Evolutionary conservation across 2,797 vertebrate genomes (phyloP), one percentile per base, ranked within the genome.

Genomic region (Graptemys geographica): DNA sequence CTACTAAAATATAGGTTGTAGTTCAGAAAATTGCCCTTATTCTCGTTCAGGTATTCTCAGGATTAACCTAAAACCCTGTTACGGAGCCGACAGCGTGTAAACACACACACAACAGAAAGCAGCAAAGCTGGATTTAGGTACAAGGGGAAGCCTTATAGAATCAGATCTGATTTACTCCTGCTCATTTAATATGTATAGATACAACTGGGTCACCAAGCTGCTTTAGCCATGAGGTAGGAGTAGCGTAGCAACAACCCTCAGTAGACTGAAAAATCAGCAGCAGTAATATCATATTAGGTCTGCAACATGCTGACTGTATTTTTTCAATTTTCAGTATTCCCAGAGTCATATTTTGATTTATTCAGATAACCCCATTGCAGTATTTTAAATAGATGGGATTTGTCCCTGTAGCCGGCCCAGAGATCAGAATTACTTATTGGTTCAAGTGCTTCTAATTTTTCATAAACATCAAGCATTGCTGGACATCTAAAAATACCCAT

Each of bases 191-290:
- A 95, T 76, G 0, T 92, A 87, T 87, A 88, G 96, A 96, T 97
- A 97, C 96, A 97, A 97, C 96, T 98, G 93, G 96, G 97, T 97
- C 97, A 96, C 89, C 84, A 92, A 92, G 86, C 95, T 96, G 87
- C 94, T 97, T 96, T 97, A 97, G 96, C 95, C 93, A 93, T 18
- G 31, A 96, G 95, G 96, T 92, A 91, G 87, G 86, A 96, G 90
- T 84, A 96, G 80, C 96, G 90, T 86, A 97, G 94, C 93, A 96
- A 93, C 87, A 93, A 94, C 93, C 81, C 84, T 94, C 82, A 51
- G 88, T 91, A 90, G 83, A 91, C 10, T 97, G 96, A 74, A 96
- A 96, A 97, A 69, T 89, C 95, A 94, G 81, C 74, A 79, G n/a
- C 5, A 2, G 44, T 90, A 83, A 55, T 85, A 83, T 86, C 88